Base-by-base conservation (phyloP, 1,140 invertebrate genomes). In the Paraescarpia echinospica region DNA sequence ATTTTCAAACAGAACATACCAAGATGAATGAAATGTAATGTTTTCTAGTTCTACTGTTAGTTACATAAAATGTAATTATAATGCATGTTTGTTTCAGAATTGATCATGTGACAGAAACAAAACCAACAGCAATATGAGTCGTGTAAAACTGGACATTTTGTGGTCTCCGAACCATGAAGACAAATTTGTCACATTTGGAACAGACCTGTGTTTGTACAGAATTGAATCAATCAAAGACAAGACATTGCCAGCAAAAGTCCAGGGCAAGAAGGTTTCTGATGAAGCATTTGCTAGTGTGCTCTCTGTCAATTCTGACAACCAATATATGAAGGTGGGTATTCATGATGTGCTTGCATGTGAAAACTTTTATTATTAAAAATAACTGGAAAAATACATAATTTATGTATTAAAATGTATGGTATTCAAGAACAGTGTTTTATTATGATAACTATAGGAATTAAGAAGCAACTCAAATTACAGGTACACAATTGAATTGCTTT, bases 131-230 rank as follows among this genome's bases (percentile, higher is more conserved):
- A 90, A 34, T n/a, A 90, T 90, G 89, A 90, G 89, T 90, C 33
- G 34, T 34, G 35, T 90, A 34, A 91, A 91, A 51, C 34, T 91
- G 59, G 93, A 93, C 59, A 33, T 93, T 6, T 33, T 93, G 33
- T 93, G 93, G 93, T 93, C 93, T 31, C 92, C 93, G n/a, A 93
- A 91, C 48, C 41, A 93, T 33, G 90, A 88, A 34, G 92, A 93
- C 89, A 91, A 93, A 34, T 98, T 98, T 95, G 97, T 98, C 92
- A 97, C 98, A 51, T 98, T 98, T 98, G 98, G 98, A 33, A 97
- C 98, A 90, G 98, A 98, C 95, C 97, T 98, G 94, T 97, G 97
- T 95, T 96, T 98, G 35, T 98, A 98, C 94, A 97, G 98, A 96
- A 97, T 98, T 92, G 97, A 95, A 90, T 93, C 94, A 41, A 94